Evolutionary conservation across 2,888 invertebrate genomes (phyloP).

Genomic region (Esperia sulphurella): DNA sequence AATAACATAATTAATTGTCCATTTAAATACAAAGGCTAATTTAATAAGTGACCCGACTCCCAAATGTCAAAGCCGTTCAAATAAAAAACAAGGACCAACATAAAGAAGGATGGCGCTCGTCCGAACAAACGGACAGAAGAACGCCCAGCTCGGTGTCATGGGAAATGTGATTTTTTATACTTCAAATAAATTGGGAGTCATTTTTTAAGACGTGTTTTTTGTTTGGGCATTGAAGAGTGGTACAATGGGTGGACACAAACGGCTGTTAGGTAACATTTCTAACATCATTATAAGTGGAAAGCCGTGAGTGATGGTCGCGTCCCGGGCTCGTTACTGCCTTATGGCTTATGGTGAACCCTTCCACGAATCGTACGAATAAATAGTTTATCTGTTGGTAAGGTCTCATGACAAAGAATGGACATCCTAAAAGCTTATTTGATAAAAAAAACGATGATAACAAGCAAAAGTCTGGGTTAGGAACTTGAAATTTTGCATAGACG

Average conservation of each 20-base stretch:
- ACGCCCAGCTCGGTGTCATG: slow-evolving; percentile 65
- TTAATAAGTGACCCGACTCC: slow-evolving; percentile 75
- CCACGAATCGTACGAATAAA: slow-evolving; percentile 22
- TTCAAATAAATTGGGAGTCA: slow-evolving; percentile 76
- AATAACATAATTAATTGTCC: slow-evolving; percentile 66
- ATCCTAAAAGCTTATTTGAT: not conserved
- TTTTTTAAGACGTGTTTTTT: slow-evolving; percentile 64
- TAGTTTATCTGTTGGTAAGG: not conserved
- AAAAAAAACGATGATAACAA: no score
- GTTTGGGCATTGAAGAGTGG: slow-evolving; percentile 57
- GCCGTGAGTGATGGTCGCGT: slow-evolving; percentile 63
- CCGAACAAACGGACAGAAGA: slow-evolving; percentile 39
- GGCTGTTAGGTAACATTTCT: slow-evolving; percentile 74
- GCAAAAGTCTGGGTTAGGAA: no score
- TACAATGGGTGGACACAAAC: slow-evolving; percentile 76
- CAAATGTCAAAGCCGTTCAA: slow-evolving; percentile 71
- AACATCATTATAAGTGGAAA: slow-evolving; percentile 79
- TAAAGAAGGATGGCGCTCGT: slow-evolving; percentile 65
- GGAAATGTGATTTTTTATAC: slow-evolving; percentile 70
- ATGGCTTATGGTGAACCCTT: slow-evolving; percentile 28
- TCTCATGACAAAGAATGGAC: not conserved
- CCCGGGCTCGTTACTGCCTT: slow-evolving; percentile 28
- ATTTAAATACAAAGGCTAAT: slow-evolving; percentile 79
- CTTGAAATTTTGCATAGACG: no score
- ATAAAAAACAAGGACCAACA: slow-evolving; percentile 65